Percentiles rank a stretch among this genome's conserved stretches.
Evolutionary conservation across 2,797 vertebrate species (phyloP).

Genomic region (Loriculus beryllinus): DNA sequence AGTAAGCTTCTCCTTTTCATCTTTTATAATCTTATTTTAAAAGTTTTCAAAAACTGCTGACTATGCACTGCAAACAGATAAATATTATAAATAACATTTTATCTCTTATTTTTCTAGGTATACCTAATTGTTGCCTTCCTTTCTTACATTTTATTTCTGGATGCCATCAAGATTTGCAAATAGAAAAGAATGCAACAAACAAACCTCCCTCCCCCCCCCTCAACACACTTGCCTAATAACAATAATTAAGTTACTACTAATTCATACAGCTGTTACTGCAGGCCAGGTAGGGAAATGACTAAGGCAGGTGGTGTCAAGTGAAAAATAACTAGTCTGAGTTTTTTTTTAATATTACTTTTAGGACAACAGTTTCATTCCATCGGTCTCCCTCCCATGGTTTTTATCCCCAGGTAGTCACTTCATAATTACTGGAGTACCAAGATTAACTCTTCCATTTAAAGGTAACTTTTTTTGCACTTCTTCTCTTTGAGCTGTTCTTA

Average conservation of each 20-base stretch:
- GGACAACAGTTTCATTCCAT: neutral
- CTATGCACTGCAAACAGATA: conserved; percentile 65
- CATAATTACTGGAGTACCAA: neutral
- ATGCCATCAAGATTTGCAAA: conserved; percentile 38
- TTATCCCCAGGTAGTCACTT: neutral
- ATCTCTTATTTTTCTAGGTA: conserved; percentile 13
- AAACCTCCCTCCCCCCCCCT: neutral
- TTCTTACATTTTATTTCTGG: conserved; percentile 67
- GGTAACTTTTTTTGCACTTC: neutral
- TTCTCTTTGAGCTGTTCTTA: neutral
- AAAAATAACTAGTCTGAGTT: conserved; percentile 41
- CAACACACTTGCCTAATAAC: conserved; percentile 16
- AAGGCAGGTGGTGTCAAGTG: neutral
- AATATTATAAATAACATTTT: conserved; percentile 61
- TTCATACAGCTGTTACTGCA: conserved; percentile 33
- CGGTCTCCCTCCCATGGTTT: neutral
- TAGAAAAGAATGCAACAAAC: neutral
- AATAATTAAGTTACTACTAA: conserved; percentile 68
- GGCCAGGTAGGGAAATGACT: neutral
- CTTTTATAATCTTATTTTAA: conserved; percentile 71
- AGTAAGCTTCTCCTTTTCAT: conserved; percentile 74
- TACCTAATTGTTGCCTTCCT: conserved; percentile 51
- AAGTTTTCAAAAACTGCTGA: conserved; percentile 67
- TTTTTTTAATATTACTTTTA: neutral
- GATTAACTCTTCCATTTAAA: neutral